Evolutionary conservation across 1,140 invertebrate species (phyloP), one percentile per base, ranked within the genome.

Genomic region (Apis dorsata): DNA sequence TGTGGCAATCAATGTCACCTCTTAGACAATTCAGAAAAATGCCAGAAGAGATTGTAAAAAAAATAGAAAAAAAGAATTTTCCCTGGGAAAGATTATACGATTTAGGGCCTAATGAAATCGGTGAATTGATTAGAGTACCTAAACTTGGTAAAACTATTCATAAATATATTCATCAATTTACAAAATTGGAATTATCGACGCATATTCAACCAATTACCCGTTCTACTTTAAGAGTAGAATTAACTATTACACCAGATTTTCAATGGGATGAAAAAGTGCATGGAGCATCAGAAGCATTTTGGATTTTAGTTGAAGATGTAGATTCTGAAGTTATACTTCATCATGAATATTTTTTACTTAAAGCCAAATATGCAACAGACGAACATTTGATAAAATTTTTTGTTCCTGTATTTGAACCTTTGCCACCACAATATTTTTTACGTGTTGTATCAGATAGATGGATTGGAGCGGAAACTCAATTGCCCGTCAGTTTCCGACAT

Each of bases 1-100:
- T 99, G 98, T 99, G 99, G 99, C 99, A 99, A 93, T 99, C 98
- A 0, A 99, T 99, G 98, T 99, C 98, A 62, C 99, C 99, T 8
- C 94, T 99, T 1, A 94, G 99, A 34, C 99, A 99, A 93, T 99
- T 99, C 92, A 96, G 97, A 62, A 99, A 99, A 92, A 99, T 99
- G 95, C 99, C 99, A 0, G 98, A 99, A 89, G 99, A 99, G 94
- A 98, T 99, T 15, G 96, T 99, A 4, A 98, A 99, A 90, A 99
- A 99, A 91, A 97, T 99, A 73, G 99, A 99, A 92, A 99, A 99
- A 95, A 99, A 99, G 92, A 98, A 97, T 91, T 98, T 99, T 90
- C 97, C 98, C 0, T 98, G 97, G 97, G 97, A 98, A 92, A 95
- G 98, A 69, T 94, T 99, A 1, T 99, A 99, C 91, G 99, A 99